A percentile compares a stretch with the other conserved stretches of the same genome.
These are phyloP conservation scores for Carterocephalus palaemon DNA, from an alignment of 2,888 invertebrate genomes.

Conservation along the genomic window DNA sequence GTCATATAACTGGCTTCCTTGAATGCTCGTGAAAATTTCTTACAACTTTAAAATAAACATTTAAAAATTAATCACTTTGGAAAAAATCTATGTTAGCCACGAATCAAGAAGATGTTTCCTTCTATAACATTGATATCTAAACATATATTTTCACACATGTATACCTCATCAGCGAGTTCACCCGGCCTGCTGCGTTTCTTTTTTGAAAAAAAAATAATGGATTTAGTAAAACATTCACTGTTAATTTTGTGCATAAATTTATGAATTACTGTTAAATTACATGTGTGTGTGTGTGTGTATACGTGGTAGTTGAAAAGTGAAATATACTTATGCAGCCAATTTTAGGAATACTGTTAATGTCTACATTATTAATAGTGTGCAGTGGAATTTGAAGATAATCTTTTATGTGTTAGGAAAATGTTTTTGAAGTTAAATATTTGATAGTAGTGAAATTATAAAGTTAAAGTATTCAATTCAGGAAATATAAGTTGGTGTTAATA, in stretches of 20 bases:
- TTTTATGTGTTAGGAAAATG: neutral
- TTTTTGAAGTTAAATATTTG: neutral
- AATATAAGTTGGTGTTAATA: too few relatives aligned
- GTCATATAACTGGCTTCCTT: slow-evolving; percentile 33
- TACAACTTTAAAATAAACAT: slow-evolving; percentile 20
- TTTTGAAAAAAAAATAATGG: slow-evolving; percentile 77
- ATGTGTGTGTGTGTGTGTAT: slow-evolving; percentile 27
- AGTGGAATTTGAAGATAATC: slow-evolving; percentile 5
- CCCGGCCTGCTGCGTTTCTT: slow-evolving; percentile 88
- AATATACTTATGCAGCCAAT: too few relatives aligned
- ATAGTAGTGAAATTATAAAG: slow-evolving; percentile 17
- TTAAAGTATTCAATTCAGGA: too few relatives aligned
- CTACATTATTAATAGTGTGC: too few relatives aligned
- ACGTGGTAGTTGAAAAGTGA: slow-evolving; percentile 1
- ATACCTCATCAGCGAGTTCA: slow-evolving; percentile 87
- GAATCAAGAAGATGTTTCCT: slow-evolving; percentile 51
- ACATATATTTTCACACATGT: slow-evolving; percentile 73
- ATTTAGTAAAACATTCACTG: slow-evolving; percentile 74
- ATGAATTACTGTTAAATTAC: slow-evolving; percentile 31
- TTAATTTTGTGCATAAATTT: slow-evolving; percentile 59
- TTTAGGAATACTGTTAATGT: too few relatives aligned
- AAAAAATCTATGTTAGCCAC: slow-evolving; percentile 75
- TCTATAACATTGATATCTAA: slow-evolving; percentile 70
- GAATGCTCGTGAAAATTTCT: slow-evolving; percentile 8
- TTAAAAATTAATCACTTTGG: slow-evolving; percentile 60